A percentile compares a stretch with the other conserved stretches of the same genome.
These are phyloP conservation scores for Lymantria monacha DNA, from an alignment of 2,888 invertebrate species.

Conservation along the genomic window DNA sequence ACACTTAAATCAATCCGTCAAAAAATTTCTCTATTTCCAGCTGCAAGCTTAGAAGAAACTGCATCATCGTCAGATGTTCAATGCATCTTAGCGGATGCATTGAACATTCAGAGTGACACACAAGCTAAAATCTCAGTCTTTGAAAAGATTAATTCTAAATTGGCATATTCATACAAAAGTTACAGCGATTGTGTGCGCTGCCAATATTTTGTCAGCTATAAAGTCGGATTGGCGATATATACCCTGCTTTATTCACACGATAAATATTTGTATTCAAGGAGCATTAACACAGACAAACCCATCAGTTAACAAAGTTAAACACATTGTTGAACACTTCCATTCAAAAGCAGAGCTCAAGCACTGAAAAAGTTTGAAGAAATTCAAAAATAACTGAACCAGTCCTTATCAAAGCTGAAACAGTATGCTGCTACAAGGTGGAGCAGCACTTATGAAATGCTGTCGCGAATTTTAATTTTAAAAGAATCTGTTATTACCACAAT, in stretches of 20 bases:
- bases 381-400: background rate
- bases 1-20: too few relatives aligned
- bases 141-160: background rate
- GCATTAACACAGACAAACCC: background rate
- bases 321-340: slow-evolving; percentile 10
- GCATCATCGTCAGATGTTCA: too few relatives aligned
- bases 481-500: slow-evolving; percentile 2
- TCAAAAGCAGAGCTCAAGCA: background rate
- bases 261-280: slow-evolving; percentile 23
- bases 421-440: slow-evolving; percentile 1
- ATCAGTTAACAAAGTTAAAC: background rate
- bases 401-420: background rate
- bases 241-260: slow-evolving; percentile 23
- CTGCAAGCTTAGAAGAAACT: too few relatives aligned
- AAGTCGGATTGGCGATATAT: slow-evolving; percentile 19
- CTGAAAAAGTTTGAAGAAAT: background rate
- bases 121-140: background rate
- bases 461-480: background rate
- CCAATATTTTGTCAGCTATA: slow-evolving; percentile 14
- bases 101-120: background rate
- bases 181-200: background rate
- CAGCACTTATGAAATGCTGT: slow-evolving; percentile 3
- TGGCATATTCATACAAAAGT: background rate
- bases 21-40: too few relatives aligned
- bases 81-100: background rate